These are phyloP conservation scores for Linyphia triangularis DNA, from an alignment of 2,888 invertebrate species.

Conservation along the genomic window DNA sequence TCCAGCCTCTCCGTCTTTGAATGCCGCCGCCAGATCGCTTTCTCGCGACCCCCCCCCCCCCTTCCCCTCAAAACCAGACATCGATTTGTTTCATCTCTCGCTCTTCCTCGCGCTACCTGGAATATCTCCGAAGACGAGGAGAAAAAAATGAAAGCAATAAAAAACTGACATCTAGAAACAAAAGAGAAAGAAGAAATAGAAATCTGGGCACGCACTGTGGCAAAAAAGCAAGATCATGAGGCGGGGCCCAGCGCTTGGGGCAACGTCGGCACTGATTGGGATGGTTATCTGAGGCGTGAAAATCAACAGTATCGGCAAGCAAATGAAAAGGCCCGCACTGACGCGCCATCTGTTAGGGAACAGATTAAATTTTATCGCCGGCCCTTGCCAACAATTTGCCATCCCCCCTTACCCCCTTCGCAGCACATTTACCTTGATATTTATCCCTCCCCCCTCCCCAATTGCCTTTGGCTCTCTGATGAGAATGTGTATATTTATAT, in stretches of 20 bases:
- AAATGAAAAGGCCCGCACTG: constrained; percentile 76
- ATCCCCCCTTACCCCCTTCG: constrained; percentile 16
- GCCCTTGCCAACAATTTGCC: constrained; percentile 60
- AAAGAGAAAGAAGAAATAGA: constrained; percentile 30
- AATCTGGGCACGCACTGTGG: constrained; percentile 18
- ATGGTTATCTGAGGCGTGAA: constrained; percentile 76
- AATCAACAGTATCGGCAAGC: constrained; percentile 76
- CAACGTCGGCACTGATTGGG: constrained; percentile 73
- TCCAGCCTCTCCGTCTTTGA: constrained; percentile 1
- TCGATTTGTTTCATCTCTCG: constrained; percentile 53
- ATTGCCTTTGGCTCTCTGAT: constrained; percentile 19
- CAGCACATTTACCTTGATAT: background rate
- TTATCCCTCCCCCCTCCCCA: background rate
- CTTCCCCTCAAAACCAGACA: background rate
- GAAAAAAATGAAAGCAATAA: constrained; percentile 13
- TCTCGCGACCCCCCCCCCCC: background rate
- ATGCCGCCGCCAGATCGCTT: constrained; percentile 6
- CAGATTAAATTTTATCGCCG: constrained; percentile 76
- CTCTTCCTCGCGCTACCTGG: constrained; percentile 6
- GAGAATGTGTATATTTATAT: constrained; percentile 59
- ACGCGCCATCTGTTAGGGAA: constrained; percentile 75
- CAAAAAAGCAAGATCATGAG: constrained; percentile 37
- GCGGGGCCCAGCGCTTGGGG: constrained; percentile 56
- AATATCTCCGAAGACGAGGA: constrained; percentile 1
- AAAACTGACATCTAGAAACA: background rate